Evolutionary conservation across 2,888 invertebrate species (phyloP), one percentile per base, ranked within the genome.

Genomic region (Drosophila sordidula): DNA sequence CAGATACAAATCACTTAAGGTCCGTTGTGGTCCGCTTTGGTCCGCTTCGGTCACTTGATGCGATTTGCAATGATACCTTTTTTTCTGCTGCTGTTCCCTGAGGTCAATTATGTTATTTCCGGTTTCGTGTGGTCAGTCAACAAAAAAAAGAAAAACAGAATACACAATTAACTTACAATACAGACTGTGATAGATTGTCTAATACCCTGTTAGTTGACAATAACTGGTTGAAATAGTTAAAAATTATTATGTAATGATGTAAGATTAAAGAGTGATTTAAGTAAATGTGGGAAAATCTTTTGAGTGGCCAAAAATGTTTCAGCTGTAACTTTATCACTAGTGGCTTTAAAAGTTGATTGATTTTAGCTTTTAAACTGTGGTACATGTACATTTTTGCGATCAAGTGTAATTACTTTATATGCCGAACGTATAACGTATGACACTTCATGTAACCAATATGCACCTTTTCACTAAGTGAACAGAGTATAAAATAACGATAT

Each of bases 41-140:
- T 29, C 25, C 39, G 51, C 65, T 52, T 34, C 56, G 88, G 79
- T 82, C 82, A 83, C 79, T 78, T 87, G 87, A 89, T 89, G 82
- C 78, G 86, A 86, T 89, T 89, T 89, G 80, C 77, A 78, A 76
- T 79, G 75, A 89, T 89, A 84, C 73, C 75, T 73, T 71, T 73
- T 55, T 49, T 69, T 56, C 32, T 55, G 42, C 38, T 45, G 51
- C 32, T 54, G 58, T 80, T 85, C 86, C 89, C 86, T 54, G 72
- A 71, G 87, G 89, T 85, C 88, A 87, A 89, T 86, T 87, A 80
- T 67, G 58, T 89, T 85, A 80, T 89, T 85, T 86, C 86, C 87
- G 85, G 89, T 85, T 73, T 75, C 46, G 44, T 81, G 79, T 77
- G 78, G 77, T 75, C 71, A 78, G 52, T 29, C 65, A 47, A 52